Conservation (phyloP, 2,888 invertebrate species). For the Drepanosiphum platanoidis region DNA sequence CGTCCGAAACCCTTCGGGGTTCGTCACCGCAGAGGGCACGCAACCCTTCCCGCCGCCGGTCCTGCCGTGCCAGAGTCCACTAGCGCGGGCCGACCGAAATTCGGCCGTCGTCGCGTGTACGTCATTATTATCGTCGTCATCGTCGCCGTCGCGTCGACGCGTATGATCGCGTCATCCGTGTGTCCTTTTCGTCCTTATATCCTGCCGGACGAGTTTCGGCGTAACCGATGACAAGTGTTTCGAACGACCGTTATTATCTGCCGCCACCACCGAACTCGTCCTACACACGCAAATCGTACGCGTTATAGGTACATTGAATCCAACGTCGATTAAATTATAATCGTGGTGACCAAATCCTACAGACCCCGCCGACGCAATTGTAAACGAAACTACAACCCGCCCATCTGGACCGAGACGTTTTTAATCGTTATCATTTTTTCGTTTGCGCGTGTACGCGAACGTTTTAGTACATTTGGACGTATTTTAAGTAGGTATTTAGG, state of each 20-base stretch:
- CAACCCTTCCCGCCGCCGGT: conserved; percentile 18
- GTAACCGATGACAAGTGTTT: not conserved
- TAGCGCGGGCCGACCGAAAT: not conserved
- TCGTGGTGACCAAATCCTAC: too few relatives aligned
- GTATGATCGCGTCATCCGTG: not conserved
- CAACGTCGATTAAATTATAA: not conserved
- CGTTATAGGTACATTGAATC: not conserved
- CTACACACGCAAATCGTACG: not conserved
- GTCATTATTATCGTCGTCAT: not conserved
- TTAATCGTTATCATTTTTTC: too few relatives aligned
- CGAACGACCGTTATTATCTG: conserved; percentile 3
- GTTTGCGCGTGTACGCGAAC: too few relatives aligned
- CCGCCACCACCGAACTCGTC: not conserved
- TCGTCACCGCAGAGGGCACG: not conserved
- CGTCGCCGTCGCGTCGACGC: not conserved
- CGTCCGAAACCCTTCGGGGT: not conserved
- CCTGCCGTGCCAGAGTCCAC: not conserved
- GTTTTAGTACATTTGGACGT: too few relatives aligned
- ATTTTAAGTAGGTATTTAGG: too few relatives aligned
- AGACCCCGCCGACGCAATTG: too few relatives aligned
- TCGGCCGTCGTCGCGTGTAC: not conserved
- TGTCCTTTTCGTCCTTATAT: too few relatives aligned
- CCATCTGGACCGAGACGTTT: too few relatives aligned
- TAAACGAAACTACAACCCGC: too few relatives aligned
- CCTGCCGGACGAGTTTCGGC: too few relatives aligned